Evolutionary conservation across 2,888 invertebrate species (phyloP), one percentile per base, ranked within the genome.

Genomic region (Pristionchus arcanus): DNA sequence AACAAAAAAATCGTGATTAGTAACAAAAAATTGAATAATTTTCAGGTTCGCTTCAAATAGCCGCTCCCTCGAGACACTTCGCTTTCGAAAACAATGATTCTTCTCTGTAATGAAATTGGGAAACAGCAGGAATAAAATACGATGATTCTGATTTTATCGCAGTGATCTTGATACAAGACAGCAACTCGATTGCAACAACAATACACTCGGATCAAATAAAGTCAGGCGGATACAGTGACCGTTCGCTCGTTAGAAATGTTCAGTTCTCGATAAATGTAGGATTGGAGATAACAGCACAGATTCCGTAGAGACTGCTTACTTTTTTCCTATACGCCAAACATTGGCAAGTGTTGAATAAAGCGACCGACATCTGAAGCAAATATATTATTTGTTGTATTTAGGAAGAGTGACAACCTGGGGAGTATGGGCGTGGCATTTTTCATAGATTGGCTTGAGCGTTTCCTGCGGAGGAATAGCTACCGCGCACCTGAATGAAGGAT

Each of bases 241-340:
- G 42, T 49, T 49, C 42, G 42, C 9, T 49, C 9, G 42, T 9
- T 49, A 49, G 42, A 49, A 49, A 49, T 49, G 13, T 49, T 77
- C 34, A 77, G 55, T 86, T 86, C 53, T 86, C 63, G 66, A 63
- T 86, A 49, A 86, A 86, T 16, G 34, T 16, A 7, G 87, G 87
- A 49, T 87, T 87, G 7, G 49, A 49, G 87, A 87, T 87, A 42
- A 87, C 42, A 25, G 87, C 42, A 31, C 87, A 87, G 19, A 87
- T 42, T 42, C 87, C 87, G 49, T 49, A 87, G 87, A 87, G 87
- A 25, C 63, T 31, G n/a, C 19, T 37, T 21, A 87, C 87, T 42
- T 42, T 21, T 49, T 87, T 87, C 15, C 49, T 21, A 34, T 42
- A 55, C 11, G 87, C 87, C 16, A 87, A 42, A 42, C 87, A 87